Conservation (phyloP, 1,140 invertebrate genomes). For the Parasteatoda tepidariorum region DNA sequence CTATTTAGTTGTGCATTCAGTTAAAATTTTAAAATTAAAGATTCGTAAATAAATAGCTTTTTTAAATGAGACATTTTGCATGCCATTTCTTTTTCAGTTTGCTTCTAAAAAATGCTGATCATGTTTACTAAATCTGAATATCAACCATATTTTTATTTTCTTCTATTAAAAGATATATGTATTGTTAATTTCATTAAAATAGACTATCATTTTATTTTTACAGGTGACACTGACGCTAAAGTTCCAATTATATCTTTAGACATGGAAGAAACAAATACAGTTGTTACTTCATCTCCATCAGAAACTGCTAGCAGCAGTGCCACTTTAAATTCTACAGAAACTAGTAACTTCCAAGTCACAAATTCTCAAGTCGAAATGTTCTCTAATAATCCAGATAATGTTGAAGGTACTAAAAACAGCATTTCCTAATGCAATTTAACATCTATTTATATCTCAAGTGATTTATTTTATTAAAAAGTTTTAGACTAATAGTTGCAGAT, state of each 20-base stretch:
- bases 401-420: constrained; percentile 17
- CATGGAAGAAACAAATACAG: constrained; percentile 38
- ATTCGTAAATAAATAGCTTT: too few species aligned
- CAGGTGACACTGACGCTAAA: constrained; percentile 34
- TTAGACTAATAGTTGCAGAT: not conserved
- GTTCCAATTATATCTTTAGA: constrained; percentile 24
- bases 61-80: too few species aligned
- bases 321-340: constrained; percentile 27
- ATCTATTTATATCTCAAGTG: too few species aligned
- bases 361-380: constrained; percentile 10
- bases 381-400: constrained; percentile 8
- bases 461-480: not conserved
- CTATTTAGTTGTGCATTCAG: too few species aligned
- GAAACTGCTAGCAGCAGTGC: constrained; percentile 36
- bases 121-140: too few species aligned
- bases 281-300: constrained; percentile 10
- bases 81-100: too few species aligned
- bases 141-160: too few species aligned
- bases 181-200: too few species aligned
- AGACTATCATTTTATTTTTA: too few species aligned
- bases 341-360: constrained; percentile 4
- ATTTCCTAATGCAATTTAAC: not conserved
- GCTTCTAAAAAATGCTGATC: too few species aligned
- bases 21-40: too few species aligned
- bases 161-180: too few species aligned